A percentile compares a stretch with the other conserved stretches of the same genome.
Evolutionary conservation across 2,888 invertebrate species (phyloP).

Genomic region (Celastrina argiolus): DNA sequence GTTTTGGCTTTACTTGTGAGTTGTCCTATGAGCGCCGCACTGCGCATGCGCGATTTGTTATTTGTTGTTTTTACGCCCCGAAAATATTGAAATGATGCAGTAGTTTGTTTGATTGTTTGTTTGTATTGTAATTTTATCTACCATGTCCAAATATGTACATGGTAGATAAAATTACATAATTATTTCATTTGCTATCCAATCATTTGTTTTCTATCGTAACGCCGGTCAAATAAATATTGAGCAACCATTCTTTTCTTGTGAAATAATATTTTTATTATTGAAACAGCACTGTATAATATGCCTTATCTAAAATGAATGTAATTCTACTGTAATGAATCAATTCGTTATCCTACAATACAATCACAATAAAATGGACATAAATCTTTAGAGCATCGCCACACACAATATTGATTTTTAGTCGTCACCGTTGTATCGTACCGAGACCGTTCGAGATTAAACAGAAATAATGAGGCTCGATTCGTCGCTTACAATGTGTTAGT

Average conservation of each 20-base stretch:
- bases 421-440: background rate
- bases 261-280: background rate
- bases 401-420: slow-evolving; percentile 2
- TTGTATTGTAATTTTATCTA: too few relatives aligned
- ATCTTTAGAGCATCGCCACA: background rate
- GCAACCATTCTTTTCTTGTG: background rate
- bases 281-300: background rate
- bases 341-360: background rate
- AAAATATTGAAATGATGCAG: background rate
- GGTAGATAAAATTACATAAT: background rate
- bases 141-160: too few relatives aligned
- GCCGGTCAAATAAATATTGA: too few relatives aligned
- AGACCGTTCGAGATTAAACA: background rate
- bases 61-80: background rate
- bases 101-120: background rate
- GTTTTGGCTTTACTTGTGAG: too few relatives aligned
- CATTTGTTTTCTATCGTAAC: too few relatives aligned
- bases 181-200: background rate
- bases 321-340: background rate
- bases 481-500: background rate
- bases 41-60: background rate
- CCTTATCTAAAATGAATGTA: background rate
- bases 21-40: background rate
- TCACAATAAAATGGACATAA: background rate
- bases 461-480: background rate